Evolutionary conservation across 2,113 vertebrate genomes (phyloP), one percentile per base, ranked within the genome.

Genomic region (Meleagris gallopavo): DNA sequence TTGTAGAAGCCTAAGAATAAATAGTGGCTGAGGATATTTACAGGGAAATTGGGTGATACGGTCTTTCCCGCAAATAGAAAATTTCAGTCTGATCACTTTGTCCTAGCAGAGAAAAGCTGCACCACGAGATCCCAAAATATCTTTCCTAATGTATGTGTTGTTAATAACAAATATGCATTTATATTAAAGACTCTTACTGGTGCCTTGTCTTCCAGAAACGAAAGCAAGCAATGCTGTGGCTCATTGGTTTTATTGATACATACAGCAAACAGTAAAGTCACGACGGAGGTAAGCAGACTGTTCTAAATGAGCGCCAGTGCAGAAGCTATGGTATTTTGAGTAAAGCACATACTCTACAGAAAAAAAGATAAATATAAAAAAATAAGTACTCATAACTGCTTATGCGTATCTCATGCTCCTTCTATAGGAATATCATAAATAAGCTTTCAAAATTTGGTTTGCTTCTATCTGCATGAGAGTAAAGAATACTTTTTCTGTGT

Each of bases 1-100:
- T 92, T 93, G 85, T 60, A 93, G 95, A 83, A 90, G 95, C 82
- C 73, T 88, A 90, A 73, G 95, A 96, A 91, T 88, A 95, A 96
- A 94, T 15, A 91, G n/a, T 74, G 81, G 75, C 41, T 86, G 78
- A 86, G 86, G 64, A 66, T 78, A 71, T 74, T 94, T 93, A 55
- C 70, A 54, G 62, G 45, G 62, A 64, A 81, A 48, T 9, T 60
- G 48, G 60, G 70, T 18, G 60, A 55, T 43, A 18, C 0, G 9
- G 27, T 57, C 81, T 90, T 86, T 24, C 32, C n/a, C 57, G 38
- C 32, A 74, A 79, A 61, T 21, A 65, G 45, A 86, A 73, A 81
- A 92, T 69, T 9, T 0, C 73, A 40, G 80, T 66, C 46, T 75
- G 40, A 29, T n/a, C 8, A 5, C 69, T 96, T 86, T 81, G 41